Base-by-base conservation (phyloP, 92 coral and sea anemone genomes). In the Micromussa lordhowensis region DNA sequence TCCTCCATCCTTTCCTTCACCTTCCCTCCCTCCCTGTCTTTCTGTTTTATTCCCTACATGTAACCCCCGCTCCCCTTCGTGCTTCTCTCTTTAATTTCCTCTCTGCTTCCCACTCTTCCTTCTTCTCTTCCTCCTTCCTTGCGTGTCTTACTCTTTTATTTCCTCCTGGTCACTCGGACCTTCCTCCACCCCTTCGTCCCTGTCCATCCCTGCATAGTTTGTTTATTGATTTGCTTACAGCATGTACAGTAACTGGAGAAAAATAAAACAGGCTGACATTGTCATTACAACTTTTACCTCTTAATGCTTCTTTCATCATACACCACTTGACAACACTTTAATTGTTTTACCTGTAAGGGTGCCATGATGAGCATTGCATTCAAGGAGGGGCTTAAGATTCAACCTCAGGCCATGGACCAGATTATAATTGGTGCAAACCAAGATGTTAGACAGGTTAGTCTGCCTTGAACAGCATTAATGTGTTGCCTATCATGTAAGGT, bases 321-420 rank as follows among this genome's bases (percentile, higher is more conserved):
- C 59, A 22, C 21, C 13, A 71, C 6, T 19, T 72, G 31, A 68
- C 11, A n/a, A 26, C 11, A 17, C 0, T 22, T 40, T 6, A 14
- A 4, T 7, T 10, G 3, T 21, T 34, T 55, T 87, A 44, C 55
- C 24, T 84, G 82, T 12, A 32, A 97, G 98, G 99, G 97, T 8
- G 97, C 98, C 11, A 97, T 97, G 99, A 94, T 97, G 99, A 89
- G 95, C 48, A 93, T 97, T 61, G 98, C 99, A 9, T 95, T 88
- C 90, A 97, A 95, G 83, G 99, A 97, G 84, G 96, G 95, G 5
- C 90, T 97, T 48, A 94, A 85, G 80, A 95, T 97, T 32, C 98
- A 96, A 2, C 95, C 98, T 3, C 97, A 94, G 79, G 99, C 99
- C 48, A 97, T 97, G 99, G 99, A 97, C 16, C 96, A 95, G 88